Evolutionary conservation across 2,113 vertebrate species (phyloP), one percentile per base, ranked within the genome.

Genomic region (Stercorarius parasiticus): DNA sequence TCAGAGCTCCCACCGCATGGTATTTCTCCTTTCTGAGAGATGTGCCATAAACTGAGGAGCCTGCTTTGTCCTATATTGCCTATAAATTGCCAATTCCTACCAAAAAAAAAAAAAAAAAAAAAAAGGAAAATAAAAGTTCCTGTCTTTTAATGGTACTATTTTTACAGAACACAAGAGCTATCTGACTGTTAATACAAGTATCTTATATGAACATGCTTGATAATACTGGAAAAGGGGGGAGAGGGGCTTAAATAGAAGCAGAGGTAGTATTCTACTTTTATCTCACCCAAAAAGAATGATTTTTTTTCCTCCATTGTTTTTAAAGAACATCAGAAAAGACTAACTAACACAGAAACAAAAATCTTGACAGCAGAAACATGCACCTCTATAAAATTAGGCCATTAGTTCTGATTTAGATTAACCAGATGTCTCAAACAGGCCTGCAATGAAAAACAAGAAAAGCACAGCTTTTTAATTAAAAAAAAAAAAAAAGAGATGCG

Each of bases 341-440:
- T 52, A 56, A 72, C 14, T 45, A 38, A 92, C 94, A 53, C n/a
- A 79, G 64, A 58, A 85, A 65, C 13, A 59, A 71, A 81, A 87
- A 36, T 79, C 47, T 61, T 88, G 61, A 65, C 43, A 93, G 49
- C 52, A 76, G 36, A 90, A 94, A 73, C 18, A 72, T 30, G 32
- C 15, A 76, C 20, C n/a, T 85, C 25, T 87, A 9, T 67, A 70
- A 92, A 87, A 95, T 84, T 36, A 86, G 55, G 40, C 52, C 32
- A n/a, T 82, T 43, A 52, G 27, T 82, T 84, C 65, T 79, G 56
- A 82, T 65, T 96, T 85, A 42, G 64, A 61, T 78, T 84, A 91
- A 87, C 18, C 40, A 90, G 66, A 58, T 87, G 11, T 62, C 89
- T 95, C 65, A 85, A 61, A 61, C n/a, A 80, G 45, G 18, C 53